A percentile compares a stretch with the other conserved stretches of the same genome.
Evolutionary conservation across 2,888 invertebrate genomes (phyloP).

Genomic region (Hyppa rectilinea): DNA sequence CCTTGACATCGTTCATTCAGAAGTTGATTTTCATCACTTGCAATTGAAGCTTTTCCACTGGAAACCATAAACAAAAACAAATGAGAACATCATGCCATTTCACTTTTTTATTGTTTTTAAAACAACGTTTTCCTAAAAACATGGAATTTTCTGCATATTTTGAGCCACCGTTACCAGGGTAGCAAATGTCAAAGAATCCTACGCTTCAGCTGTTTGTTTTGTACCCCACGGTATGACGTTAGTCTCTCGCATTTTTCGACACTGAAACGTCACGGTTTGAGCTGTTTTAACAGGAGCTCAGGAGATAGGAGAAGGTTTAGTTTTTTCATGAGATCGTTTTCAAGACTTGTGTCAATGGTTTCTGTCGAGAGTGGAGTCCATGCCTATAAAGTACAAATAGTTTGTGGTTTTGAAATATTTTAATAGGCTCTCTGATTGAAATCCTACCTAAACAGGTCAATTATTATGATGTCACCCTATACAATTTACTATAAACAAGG

Average conservation of each 20-base stretch:
- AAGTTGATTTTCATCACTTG: conserved; percentile 10
- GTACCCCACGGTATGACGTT: conserved; percentile 21
- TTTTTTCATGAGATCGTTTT: conserved; percentile 1
- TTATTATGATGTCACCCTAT: too few species aligned
- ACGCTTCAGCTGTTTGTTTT: conserved; percentile 15
- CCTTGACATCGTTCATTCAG: conserved; percentile 8
- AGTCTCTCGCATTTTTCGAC: conserved; percentile 45
- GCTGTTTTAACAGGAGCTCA: conserved; percentile 74
- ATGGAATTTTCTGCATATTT: conserved; percentile 89
- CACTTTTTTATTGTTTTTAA: conserved; percentile 67
- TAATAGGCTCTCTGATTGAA: too few species aligned
- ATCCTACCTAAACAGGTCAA: too few species aligned
- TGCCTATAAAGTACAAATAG: background rate
- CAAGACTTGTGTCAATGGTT: background rate
- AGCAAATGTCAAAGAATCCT: conserved; percentile 66
- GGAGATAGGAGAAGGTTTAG: conserved; percentile 21
- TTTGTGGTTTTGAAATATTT: too few species aligned
- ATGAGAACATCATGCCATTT: conserved; percentile 58
- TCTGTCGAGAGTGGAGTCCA: background rate
- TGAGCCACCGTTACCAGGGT: conserved; percentile 76
- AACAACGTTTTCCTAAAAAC: conserved; percentile 80
- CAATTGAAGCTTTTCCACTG: conserved; percentile 10
- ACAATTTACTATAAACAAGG: too few species aligned
- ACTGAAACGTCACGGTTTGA: conserved; percentile 72
- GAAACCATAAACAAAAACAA: conserved; percentile 27